Evolutionary conservation across 2,888 invertebrate genomes (phyloP).

Genomic region (Nymphalis polychloros): DNA sequence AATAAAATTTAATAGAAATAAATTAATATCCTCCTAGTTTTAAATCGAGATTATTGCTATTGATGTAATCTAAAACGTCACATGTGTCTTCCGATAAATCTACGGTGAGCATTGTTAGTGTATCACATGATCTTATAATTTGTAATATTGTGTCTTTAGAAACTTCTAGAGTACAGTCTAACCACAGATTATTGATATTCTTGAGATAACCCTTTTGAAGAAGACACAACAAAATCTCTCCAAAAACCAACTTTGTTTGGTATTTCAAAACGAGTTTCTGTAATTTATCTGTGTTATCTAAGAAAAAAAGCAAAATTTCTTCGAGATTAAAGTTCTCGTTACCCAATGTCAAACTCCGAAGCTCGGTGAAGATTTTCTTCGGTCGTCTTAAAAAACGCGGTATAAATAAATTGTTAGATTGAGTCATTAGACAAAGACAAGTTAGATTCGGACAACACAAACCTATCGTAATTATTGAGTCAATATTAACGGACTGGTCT

Average conservation of each 20-base stretch:
- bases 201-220: conserved; percentile 64
- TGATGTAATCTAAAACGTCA: conserved; percentile 64
- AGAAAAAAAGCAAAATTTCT: conserved; percentile 65
- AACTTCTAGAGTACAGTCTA: conserved; percentile 74
- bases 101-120: conserved; percentile 66
- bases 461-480: conserved; percentile 67
- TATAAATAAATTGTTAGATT: conserved; percentile 64
- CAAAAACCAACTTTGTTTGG: conserved; percentile 68
- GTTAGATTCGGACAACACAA: conserved; percentile 67
- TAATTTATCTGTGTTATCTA: conserved; percentile 64
- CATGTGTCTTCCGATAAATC: conserved; percentile 61
- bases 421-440: conserved; percentile 70
- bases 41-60: conserved; percentile 71
- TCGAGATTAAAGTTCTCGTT: conserved; percentile 70
- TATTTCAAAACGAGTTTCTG: conserved; percentile 70
- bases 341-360: conserved; percentile 67
- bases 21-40: conserved; percentile 70
- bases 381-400: conserved; percentile 62
- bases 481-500: conserved; percentile 67
- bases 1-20: conserved; percentile 42
- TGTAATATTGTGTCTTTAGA: conserved; percentile 64
- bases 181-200: conserved; percentile 65
- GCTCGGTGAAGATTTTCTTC: conserved; percentile 61
- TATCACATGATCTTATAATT: conserved; percentile 64
- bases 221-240: conserved; percentile 59